Percentiles rank a stretch among this genome's conserved stretches.
These are phyloP conservation scores for Drosophila elegans DNA, from an alignment of 1,140 invertebrate genomes.

Conservation along the genomic window DNA sequence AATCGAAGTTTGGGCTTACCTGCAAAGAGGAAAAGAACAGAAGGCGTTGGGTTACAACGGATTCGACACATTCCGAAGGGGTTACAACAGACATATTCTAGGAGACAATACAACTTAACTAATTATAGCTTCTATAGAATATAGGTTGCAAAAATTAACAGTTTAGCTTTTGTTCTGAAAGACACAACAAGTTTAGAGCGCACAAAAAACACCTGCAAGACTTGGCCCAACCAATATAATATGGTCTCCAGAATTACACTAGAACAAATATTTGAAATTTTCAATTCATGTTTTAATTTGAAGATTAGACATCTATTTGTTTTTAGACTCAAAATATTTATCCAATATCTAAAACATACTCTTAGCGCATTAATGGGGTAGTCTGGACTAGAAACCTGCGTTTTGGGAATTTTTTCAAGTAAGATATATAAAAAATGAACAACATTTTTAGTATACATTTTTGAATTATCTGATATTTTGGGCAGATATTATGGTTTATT, in stretches of 20 bases:
- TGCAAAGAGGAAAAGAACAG: slow-evolving; percentile 29
- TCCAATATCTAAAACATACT: too few relatives aligned
- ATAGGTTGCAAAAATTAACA: slow-evolving; percentile 50
- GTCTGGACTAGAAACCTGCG: too few relatives aligned
- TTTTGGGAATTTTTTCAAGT: too few relatives aligned
- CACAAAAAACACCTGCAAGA: slow-evolving; percentile 25
- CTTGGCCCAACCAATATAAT: slow-evolving; percentile 5
- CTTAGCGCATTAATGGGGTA: too few relatives aligned
- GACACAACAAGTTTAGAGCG: neutral
- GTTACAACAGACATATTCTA: slow-evolving; percentile 27
- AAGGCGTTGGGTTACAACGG: slow-evolving; percentile 15
- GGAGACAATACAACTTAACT: neutral
- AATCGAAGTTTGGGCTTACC: slow-evolving; percentile 25
- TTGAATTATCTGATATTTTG: too few relatives aligned
- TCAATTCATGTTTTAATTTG: too few relatives aligned
- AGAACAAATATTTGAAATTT: neutral
- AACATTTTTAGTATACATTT: too few relatives aligned
- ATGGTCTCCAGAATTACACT: slow-evolving; percentile 29
- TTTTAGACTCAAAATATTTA: too few relatives aligned
- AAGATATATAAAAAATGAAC: too few relatives aligned
- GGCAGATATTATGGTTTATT: too few relatives aligned
- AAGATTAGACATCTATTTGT: too few relatives aligned
- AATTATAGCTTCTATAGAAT: neutral
- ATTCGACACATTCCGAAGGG: slow-evolving; percentile 17
- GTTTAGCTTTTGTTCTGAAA: slow-evolving; percentile 55